These are phyloP conservation scores for Tokudaia muenninki DNA, from an alignment of 2,797 vertebrate species.

Conservation along the genomic window DNA sequence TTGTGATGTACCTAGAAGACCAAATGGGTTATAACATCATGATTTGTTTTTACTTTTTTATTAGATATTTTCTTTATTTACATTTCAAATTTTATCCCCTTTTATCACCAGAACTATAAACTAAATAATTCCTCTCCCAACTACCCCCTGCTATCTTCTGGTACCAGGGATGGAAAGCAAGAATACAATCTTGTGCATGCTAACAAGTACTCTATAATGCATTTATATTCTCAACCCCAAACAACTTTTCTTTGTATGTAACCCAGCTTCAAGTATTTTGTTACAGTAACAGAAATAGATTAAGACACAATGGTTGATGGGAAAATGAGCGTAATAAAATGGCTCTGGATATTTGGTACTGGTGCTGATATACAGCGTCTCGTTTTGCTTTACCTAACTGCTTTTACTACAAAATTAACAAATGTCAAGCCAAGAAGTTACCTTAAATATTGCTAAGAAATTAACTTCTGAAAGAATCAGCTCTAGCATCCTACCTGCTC, in stretches of 20 bases:
- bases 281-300: background rate
- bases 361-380: background rate
- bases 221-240: background rate
- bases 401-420: conserved; percentile 19
- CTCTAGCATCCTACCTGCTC: background rate
- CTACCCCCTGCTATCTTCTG: background rate
- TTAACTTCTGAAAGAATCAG: conserved; percentile 30
- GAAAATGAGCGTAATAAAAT: conserved; percentile 12
- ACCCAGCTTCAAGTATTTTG: background rate
- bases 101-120: background rate
- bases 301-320: background rate
- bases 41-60: background rate
- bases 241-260: background rate
- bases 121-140: background rate
- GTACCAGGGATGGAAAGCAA: background rate
- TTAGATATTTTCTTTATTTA: too few relatives aligned
- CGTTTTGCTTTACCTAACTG: background rate
- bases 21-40: background rate
- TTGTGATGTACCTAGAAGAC: background rate
- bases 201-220: background rate
- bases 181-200: background rate
- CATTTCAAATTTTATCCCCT: background rate
- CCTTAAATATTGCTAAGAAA: conserved; percentile 22
- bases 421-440: background rate
- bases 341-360: background rate